Base-by-base conservation (phyloP, 1,140 invertebrate genomes). In the Platorchestia sp. region DNA sequence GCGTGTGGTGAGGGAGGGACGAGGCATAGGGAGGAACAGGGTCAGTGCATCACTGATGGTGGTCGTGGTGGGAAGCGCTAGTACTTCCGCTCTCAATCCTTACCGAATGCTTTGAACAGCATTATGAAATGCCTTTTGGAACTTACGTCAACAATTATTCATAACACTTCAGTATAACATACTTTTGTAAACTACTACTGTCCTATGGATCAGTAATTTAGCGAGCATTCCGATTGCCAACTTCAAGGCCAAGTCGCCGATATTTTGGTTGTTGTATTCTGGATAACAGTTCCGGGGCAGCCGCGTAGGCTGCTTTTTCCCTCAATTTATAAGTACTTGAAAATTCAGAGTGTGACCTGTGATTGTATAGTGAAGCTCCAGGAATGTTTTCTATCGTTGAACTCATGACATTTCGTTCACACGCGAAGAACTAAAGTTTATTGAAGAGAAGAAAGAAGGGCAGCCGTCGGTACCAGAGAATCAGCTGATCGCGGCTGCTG, bases 21-120 rank as follows among this genome's bases (percentile, higher is more conserved):
- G 59, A 19, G 19, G 19, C 47, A 22, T 1, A 36, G 27, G 59
- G 27, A 75, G 59, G 59, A 75, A 75, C 1, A 75, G 59, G 59
- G 59, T 75, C 59, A 75, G 59, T 75, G 59, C 59, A 75, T 75
- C 59, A 75, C 59, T 75, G 59, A 75, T 75, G 59, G 59, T 75
- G 10, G 59, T 75, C 10, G 59, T 3, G 27, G 14, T 36, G 59
- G 59, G 59, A 3, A 19, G 27, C 59, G 27, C 27, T 36, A 10
- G 59, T 75, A 27, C 27, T 75, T 75, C 59, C 36, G 59, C 59
- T 75, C 27, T 3, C 27, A 75, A 75, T 75, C 59, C 1, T 75
- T 27, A 75, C 59, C 59, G 36, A 10, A 75, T 19, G 59, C 59
- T 75, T 75, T 36, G 10, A 36, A 27, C 59, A 75, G 14, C 59